Conservation (phyloP, 37 sponge, comb jelly and placozoan species). For the Geodia barretti region DNA sequence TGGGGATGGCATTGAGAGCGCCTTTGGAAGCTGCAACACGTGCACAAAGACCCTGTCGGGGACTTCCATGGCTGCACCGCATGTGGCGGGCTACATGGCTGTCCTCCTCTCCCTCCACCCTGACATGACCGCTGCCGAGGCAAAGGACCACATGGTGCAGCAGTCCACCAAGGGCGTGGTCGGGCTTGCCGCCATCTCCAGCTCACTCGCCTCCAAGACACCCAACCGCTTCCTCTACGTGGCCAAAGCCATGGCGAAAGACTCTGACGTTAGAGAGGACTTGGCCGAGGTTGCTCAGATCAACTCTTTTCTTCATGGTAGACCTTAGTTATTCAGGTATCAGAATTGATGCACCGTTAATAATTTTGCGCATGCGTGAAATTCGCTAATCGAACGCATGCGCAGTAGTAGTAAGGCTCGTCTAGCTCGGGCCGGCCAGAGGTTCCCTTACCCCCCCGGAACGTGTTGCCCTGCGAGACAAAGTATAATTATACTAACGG, state of each 20-base stretch:
- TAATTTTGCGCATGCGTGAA: no score
- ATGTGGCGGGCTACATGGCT: slow-evolving; percentile 74
- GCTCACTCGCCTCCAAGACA: slow-evolving; percentile 13
- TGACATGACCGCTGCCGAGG: slow-evolving; percentile 23
- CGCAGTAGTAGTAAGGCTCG: no score
- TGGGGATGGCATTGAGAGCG: slow-evolving; percentile 52
- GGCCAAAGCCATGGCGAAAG: background rate
- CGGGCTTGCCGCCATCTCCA: background rate
- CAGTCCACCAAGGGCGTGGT: slow-evolving; percentile 43
- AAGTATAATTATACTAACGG: no score
- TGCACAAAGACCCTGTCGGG: slow-evolving; percentile 68
- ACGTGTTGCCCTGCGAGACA: no score
- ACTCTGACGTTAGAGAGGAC: no score
- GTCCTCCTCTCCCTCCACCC: slow-evolving; percentile 37
- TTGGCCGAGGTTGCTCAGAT: background rate
- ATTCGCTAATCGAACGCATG: no score
- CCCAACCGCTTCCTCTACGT: slow-evolving; percentile 74
- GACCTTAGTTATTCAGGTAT: no score
- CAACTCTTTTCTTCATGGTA: background rate
- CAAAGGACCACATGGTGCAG: slow-evolving; percentile 46
- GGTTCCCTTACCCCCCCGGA: no score
- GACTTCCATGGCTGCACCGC: slow-evolving; percentile 84
- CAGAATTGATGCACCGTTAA: no score
- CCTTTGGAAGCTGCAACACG: slow-evolving; percentile 36
- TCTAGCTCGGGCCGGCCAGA: no score